Evolutionary conservation across 2,888 invertebrate species (phyloP).

Genomic region (Callimorpha dominula): DNA sequence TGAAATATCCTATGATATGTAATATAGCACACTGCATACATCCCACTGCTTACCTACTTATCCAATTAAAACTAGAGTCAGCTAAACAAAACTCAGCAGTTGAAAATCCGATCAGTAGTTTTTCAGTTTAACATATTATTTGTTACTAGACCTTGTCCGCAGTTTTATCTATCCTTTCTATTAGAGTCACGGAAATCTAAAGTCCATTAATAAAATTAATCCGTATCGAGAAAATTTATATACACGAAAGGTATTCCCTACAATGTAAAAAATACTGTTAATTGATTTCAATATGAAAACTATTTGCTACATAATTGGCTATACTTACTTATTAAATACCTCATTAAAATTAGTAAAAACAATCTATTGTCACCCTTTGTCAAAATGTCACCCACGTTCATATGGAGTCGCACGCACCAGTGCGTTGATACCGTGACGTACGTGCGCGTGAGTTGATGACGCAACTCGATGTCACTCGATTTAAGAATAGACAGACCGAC

Average conservation of each 20-base stretch:
- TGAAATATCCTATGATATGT: neutral
- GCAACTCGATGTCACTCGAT: conserved; percentile 61
- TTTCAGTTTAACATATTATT: too few species aligned
- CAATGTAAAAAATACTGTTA: neutral
- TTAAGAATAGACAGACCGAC: conserved; percentile 74
- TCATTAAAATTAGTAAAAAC: neutral
- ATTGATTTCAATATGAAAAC: neutral
- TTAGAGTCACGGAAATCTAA: too few species aligned
- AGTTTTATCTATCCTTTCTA: too few species aligned
- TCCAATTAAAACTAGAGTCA: conserved; percentile 16
- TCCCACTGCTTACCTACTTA: conserved; percentile 18
- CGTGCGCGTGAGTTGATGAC: conserved; percentile 57
- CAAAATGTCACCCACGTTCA: conserved; percentile 11
- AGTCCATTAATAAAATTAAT: too few species aligned
- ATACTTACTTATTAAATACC: neutral
- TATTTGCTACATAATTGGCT: neutral
- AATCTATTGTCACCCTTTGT: conserved; percentile 6
- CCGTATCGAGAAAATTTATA: too few species aligned
- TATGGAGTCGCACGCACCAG: conserved; percentile 8
- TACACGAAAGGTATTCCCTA: neutral
- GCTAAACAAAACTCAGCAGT: neutral
- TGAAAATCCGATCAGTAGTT: too few species aligned
- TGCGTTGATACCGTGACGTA: conserved; percentile 21
- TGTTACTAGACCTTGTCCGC: too few species aligned
- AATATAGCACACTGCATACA: neutral